These are phyloP conservation scores for Xerus inauris DNA, from an alignment of 2,113 vertebrate genomes.

Conservation along the genomic window DNA sequence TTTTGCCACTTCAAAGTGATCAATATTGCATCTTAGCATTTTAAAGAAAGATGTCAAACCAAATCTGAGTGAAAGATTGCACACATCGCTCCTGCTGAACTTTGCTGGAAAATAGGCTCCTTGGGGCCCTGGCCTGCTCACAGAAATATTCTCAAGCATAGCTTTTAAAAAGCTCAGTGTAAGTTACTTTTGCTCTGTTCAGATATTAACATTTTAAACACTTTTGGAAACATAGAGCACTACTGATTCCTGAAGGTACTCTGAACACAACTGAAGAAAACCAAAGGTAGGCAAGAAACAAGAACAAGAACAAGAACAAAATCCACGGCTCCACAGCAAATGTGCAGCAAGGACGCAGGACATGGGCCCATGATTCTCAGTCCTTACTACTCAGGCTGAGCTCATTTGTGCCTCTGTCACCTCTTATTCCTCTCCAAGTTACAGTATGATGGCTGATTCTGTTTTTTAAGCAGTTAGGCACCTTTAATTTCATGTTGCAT, in stretches of 20 bases:
- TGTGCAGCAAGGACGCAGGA: conserved; percentile 60
- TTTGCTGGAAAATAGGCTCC: conserved; percentile 79
- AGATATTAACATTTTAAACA: conserved; percentile 68
- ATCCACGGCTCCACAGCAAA: conserved; percentile 11
- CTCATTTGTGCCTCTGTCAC: background rate
- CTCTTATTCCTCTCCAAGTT: conserved; percentile 67
- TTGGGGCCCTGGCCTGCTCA: conserved; percentile 70
- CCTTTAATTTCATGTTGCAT: conserved; percentile 79
- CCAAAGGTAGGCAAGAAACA: conserved; percentile 69
- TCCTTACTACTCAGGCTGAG: conserved; percentile 14
- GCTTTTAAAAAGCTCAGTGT: conserved; percentile 53
- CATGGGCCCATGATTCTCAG: conserved; percentile 18
- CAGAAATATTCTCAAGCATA: conserved; percentile 57
- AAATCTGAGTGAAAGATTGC: conserved; percentile 84
- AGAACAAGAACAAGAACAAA: background rate
- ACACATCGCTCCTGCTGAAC: conserved; percentile 84
- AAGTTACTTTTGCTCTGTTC: conserved; percentile 61
- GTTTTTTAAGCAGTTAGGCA: conserved; percentile 80
- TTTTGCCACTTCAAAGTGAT: conserved; percentile 79
- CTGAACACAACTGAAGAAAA: conserved; percentile 68
- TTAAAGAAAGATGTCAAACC: conserved; percentile 77
- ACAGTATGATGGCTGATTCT: conserved; percentile 69
- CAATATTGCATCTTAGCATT: conserved; percentile 86
- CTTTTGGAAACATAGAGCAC: conserved; percentile 67
- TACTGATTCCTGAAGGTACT: conserved; percentile 69